phyloP scores from a whole-genome alignment of 2,888 invertebrate genomes.

The Monopis laevigella region DNA sequence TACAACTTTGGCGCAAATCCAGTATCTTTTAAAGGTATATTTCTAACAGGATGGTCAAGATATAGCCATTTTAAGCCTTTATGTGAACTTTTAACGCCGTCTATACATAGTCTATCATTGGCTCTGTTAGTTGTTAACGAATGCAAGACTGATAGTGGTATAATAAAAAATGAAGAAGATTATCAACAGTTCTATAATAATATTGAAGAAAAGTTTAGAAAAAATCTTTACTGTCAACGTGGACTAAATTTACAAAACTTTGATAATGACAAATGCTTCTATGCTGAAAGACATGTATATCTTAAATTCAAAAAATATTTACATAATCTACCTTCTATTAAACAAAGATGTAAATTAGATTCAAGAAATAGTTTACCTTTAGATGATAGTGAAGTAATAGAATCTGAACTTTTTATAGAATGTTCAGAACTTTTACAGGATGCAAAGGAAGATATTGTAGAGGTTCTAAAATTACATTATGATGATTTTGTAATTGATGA shows the following conservation, averaged over 20 bases:
- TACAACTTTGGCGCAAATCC: slow-evolving; percentile 43
- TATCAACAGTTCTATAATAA: slow-evolving; percentile 1
- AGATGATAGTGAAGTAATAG: not conserved
- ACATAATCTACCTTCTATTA: not conserved
- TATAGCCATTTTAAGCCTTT: slow-evolving; percentile 73
- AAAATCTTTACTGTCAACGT: not conserved
- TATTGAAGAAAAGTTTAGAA: not conserved
- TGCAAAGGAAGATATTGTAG: slow-evolving; percentile 21
- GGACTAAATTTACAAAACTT: not conserved
- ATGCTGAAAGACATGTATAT: slow-evolving; percentile 7
- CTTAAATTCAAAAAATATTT: not conserved
- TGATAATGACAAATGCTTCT: slow-evolving; percentile 1
- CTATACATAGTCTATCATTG: slow-evolving; percentile 70
- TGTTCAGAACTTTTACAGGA: slow-evolving; percentile 13
- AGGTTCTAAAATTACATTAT: slow-evolving; percentile 25
- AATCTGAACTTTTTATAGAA: not conserved
- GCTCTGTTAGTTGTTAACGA: slow-evolving; percentile 60
- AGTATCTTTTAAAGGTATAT: slow-evolving; percentile 9
- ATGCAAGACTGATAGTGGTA: slow-evolving; percentile 23
- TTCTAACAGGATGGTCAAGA: slow-evolving; percentile 78
- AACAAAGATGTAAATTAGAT: slow-evolving; percentile 17
- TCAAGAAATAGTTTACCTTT: not conserved
- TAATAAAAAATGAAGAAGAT: not conserved
- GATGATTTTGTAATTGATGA: slow-evolving; percentile 26
- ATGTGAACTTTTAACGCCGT: slow-evolving; percentile 71